phyloP scores from a whole-genome alignment of 2,888 invertebrate species.

The Drosophila kambysellisi region DNA sequence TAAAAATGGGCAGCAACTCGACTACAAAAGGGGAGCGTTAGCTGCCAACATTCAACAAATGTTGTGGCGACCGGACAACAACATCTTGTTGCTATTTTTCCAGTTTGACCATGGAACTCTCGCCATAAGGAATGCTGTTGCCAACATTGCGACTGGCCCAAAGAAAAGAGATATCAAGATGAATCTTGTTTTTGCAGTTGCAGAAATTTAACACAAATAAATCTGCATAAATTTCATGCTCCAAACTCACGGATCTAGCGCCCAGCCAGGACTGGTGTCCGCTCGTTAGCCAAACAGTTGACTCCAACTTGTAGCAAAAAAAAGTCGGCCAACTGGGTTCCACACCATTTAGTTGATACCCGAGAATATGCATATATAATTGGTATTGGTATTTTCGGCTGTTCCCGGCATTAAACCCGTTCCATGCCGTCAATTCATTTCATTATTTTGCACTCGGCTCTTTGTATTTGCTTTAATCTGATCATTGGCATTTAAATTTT shows the following conservation, averaged over 20 bases:
- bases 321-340: slow-evolving; percentile 51
- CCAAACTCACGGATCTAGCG: slow-evolving; percentile 36
- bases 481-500: slow-evolving; percentile 56
- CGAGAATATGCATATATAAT: slow-evolving; percentile 23
- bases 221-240: slow-evolving; percentile 68
- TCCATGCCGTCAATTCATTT: slow-evolving; percentile 52
- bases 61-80: slow-evolving; percentile 22
- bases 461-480: slow-evolving; percentile 58
- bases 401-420: slow-evolving; percentile 53
- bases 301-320: slow-evolving; percentile 8
- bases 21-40: slow-evolving; percentile 41
- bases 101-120: slow-evolving; percentile 54
- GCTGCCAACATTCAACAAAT: slow-evolving; percentile 4
- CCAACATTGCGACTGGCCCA: slow-evolving; percentile 30
- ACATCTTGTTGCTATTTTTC: slow-evolving; percentile 60
- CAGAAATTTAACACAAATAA: slow-evolving; percentile 75
- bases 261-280: slow-evolving; percentile 40
- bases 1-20: slow-evolving; percentile 40
- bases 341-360: slow-evolving; percentile 50
- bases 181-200: slow-evolving; percentile 28
- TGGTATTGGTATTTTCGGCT: slow-evolving; percentile 42
- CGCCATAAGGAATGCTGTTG: slow-evolving; percentile 67
- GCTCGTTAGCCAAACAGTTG: slow-evolving; percentile 48
- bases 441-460: slow-evolving; percentile 66
- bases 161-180: slow-evolving; percentile 59